Evolutionary conservation across 2,113 vertebrate genomes (phyloP).

Genomic region (Quiscalus mexicanus): DNA sequence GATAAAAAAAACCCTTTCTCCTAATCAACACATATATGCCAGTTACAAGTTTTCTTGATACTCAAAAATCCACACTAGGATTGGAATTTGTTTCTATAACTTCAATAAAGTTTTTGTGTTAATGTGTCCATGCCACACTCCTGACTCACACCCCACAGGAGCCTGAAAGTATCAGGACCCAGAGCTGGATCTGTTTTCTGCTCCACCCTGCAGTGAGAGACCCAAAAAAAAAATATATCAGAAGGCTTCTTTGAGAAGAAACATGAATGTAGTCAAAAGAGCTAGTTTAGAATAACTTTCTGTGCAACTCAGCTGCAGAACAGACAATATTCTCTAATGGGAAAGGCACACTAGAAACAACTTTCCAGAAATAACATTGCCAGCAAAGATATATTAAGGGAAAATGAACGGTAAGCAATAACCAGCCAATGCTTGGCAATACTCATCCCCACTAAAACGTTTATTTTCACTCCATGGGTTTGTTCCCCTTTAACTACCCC

Average conservation of each 20-base stretch:
- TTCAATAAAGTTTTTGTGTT: not conserved
- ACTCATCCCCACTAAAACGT: conserved; percentile 48
- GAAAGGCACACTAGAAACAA: conserved; percentile 33
- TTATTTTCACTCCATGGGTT: conserved; percentile 45
- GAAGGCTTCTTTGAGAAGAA: not conserved
- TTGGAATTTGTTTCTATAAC: not conserved
- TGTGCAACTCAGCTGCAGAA: conserved; percentile 47
- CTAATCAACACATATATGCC: not conserved
- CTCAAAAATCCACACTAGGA: not conserved
- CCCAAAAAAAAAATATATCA: not conserved
- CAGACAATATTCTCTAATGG: conserved; percentile 64
- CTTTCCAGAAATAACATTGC: conserved; percentile 66
- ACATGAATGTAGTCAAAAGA: not conserved
- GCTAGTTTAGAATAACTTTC: conserved; percentile 19
- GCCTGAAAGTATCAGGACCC: not conserved
- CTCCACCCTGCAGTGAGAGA: not conserved
- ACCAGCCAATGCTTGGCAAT: conserved; percentile 58
- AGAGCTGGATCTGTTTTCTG: not conserved
- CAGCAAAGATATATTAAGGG: conserved; percentile 61
- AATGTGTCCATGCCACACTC: not conserved
- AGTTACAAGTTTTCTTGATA: not conserved
- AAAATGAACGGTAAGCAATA: conserved; percentile 62
- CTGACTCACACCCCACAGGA: fast-evolving
- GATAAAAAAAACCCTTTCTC: not conserved
- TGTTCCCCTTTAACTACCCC: conserved; percentile 2